A percentile compares a stretch with the other conserved stretches of the same genome.
These are phyloP conservation scores for Drosophila dives DNA, from an alignment of 2,888 invertebrate genomes.

Conservation along the genomic window DNA sequence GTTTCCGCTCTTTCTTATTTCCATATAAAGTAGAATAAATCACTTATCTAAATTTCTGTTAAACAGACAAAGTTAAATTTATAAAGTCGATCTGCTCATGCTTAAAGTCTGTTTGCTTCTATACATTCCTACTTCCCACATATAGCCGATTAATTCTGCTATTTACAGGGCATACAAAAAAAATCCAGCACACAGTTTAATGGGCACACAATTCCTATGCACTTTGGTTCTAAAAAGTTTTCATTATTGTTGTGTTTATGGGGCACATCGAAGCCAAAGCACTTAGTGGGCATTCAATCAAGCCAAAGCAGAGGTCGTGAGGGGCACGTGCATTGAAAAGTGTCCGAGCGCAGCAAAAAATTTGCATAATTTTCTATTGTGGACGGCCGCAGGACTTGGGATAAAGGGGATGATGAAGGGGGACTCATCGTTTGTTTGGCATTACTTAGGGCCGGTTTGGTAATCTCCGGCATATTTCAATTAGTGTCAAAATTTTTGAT, in stretches of 20 bases:
- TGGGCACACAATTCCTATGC: constrained; percentile 20
- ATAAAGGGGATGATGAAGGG: not conserved
- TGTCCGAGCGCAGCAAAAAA: constrained; percentile 65
- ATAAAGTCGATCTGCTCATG: not conserved
- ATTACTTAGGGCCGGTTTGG: constrained; percentile 52
- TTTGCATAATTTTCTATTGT: constrained; percentile 72
- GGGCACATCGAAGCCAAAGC: constrained; percentile 58
- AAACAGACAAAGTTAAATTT: not conserved
- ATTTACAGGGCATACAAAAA: constrained; percentile 10
- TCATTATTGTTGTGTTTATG: constrained; percentile 47
- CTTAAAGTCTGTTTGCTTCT: not conserved
- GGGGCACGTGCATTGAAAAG: constrained; percentile 46
- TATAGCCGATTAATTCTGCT: not conserved
- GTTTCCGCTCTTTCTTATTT: no score
- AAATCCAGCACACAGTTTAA: constrained; percentile 15
- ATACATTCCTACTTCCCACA: not conserved
- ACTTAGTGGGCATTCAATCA: constrained; percentile 74
- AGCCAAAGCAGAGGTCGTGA: constrained; percentile 10
- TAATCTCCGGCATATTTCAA: constrained; percentile 75
- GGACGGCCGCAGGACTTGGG: not conserved
- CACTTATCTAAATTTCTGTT: not conserved
- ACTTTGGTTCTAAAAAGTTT: constrained; percentile 26
- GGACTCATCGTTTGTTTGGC: constrained; percentile 34
- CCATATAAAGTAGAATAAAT: not conserved
- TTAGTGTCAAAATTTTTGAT: constrained; percentile 74